These are phyloP conservation scores for Hydrocynus forskahlii DNA, from an alignment of 2,797 vertebrate species.

Conservation along the genomic window DNA sequence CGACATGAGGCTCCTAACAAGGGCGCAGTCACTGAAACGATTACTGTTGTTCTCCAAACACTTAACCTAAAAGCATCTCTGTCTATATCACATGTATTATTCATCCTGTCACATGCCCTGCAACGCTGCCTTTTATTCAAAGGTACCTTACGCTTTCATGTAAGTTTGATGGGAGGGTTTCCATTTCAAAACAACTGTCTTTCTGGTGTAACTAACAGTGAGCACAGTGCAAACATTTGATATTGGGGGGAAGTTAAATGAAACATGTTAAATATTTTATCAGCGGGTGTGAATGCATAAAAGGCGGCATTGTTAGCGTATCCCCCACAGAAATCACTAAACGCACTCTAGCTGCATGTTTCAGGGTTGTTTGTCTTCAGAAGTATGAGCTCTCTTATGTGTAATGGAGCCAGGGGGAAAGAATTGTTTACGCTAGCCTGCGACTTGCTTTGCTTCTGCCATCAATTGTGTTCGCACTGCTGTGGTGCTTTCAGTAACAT, in stretches of 20 bases:
- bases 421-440: constrained; percentile 27
- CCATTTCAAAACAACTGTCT: constrained; percentile 44
- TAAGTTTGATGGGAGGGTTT: constrained; percentile 49
- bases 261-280: constrained; percentile 52
- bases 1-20: constrained; percentile 44
- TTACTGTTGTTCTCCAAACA: constrained; percentile 46
- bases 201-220: constrained; percentile 43
- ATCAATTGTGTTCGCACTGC: constrained; percentile 9
- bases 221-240: constrained; percentile 39
- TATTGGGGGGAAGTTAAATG: constrained; percentile 48
- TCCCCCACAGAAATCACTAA: constrained; percentile 43
- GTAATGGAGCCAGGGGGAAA: constrained; percentile 26
- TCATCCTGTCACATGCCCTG: constrained; percentile 32
- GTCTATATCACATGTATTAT: constrained; percentile 51
- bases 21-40: constrained; percentile 42
- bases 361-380: constrained; percentile 36
- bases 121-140: constrained; percentile 16
- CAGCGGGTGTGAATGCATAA: constrained; percentile 35
- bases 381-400: constrained; percentile 19
- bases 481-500: constrained; percentile 1
- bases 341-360: constrained; percentile 19
- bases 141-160: constrained; percentile 44
- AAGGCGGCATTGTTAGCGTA: constrained; percentile 39
- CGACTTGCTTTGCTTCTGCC: constrained; percentile 18
- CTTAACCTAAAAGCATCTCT: constrained; percentile 54